phyloP scores from a whole-genome alignment of 37 sponge, comb jelly and placozoan genomes.

The Eunapius fragilis region DNA sequence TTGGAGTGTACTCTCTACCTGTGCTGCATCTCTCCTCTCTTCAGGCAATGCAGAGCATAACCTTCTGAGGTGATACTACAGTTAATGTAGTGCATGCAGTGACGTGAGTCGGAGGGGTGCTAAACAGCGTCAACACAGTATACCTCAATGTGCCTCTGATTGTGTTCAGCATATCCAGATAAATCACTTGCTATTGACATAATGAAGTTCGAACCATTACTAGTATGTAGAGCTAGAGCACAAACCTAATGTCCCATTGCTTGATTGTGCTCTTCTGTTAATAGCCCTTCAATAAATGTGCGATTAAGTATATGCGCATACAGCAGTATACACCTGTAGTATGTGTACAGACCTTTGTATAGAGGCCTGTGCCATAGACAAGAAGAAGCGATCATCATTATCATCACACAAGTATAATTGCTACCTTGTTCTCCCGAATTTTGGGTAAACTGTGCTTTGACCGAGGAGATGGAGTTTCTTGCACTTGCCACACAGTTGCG shows the following conservation, averaged over 20 bases:
- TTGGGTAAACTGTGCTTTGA: neutral
- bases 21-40: neutral
- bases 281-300: neutral
- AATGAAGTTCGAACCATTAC: neutral
- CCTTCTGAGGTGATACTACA: neutral
- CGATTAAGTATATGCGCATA: neutral
- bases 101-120: neutral
- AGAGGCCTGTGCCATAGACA: neutral
- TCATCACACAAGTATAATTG: neutral
- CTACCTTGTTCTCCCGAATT: neutral
- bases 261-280: neutral
- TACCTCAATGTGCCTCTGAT: neutral
- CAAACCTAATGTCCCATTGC: neutral
- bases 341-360: neutral
- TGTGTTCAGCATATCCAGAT: neutral
- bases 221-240: neutral
- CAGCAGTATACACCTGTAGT: neutral
- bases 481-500: neutral
- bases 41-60: neutral
- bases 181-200: neutral
- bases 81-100: neutral
- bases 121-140: neutral
- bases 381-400: neutral
- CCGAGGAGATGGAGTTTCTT: neutral
- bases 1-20: neutral